Evolutionary conservation across 2,888 invertebrate genomes (phyloP).

Genomic region (Epistrophe grossulariae): DNA sequence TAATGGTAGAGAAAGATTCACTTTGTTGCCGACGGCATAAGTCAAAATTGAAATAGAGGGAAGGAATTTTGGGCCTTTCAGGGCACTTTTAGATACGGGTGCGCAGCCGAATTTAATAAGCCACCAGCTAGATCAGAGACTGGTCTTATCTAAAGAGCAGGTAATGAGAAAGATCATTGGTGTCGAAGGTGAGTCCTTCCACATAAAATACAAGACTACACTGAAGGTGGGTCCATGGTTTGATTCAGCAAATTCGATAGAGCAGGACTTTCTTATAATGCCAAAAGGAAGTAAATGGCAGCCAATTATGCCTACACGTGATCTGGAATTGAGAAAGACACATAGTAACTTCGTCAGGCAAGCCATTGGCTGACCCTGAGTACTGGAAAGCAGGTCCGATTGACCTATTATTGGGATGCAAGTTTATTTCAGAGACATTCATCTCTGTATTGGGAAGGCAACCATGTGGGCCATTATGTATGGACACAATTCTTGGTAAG

Average conservation of each 20-base stretch:
- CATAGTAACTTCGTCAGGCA: too few species aligned
- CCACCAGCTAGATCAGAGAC: too few species aligned
- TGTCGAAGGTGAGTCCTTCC: too few species aligned
- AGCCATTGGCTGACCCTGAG: not conserved
- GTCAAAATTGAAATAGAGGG: not conserved
- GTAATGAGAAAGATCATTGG: too few species aligned
- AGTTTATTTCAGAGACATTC: not conserved
- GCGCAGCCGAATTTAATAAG: too few species aligned
- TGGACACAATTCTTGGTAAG: too few species aligned
- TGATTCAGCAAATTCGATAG: not conserved
- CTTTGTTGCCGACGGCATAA: not conserved
- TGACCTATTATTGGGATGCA: not conserved
- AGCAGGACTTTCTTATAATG: not conserved
- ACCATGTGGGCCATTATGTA: not conserved
- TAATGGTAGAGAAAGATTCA: too few species aligned
- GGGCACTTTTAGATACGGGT: too few species aligned
- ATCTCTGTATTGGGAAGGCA: not conserved
- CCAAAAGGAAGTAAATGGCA: slow-evolving; percentile 6
- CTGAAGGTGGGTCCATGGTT: not conserved
- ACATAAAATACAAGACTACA: too few species aligned
- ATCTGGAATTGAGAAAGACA: too few species aligned
- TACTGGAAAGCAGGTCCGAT: not conserved
- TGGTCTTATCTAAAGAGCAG: not conserved
- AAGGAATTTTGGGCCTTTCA: too few species aligned
- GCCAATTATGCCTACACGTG: not conserved